These are phyloP conservation scores for Zaprionus davidi DNA, from an alignment of 1,140 invertebrate genomes.

Conservation along the genomic window DNA sequence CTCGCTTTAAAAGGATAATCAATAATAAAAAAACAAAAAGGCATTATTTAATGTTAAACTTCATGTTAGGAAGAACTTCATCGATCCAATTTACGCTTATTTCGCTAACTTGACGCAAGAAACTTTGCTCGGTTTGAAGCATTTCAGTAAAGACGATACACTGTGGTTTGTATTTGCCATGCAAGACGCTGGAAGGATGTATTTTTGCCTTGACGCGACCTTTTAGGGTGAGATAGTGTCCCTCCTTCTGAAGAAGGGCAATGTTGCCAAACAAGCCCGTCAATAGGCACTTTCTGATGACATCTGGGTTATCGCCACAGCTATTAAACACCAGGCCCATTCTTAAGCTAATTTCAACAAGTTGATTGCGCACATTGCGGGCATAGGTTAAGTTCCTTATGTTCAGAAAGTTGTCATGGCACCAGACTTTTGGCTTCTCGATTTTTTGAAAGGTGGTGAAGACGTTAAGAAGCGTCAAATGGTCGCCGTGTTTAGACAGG, in stretches of 20 bases:
- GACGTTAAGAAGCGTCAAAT: conserved; percentile 96
- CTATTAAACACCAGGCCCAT: conserved; percentile 88
- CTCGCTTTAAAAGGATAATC: too few species aligned
- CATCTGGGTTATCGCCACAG: conserved; percentile 90
- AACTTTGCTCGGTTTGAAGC: conserved; percentile 93
- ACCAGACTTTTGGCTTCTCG: conserved; percentile 93
- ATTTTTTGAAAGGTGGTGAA: conserved; percentile 91
- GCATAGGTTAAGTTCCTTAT: conserved; percentile 93
- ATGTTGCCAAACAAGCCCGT: conserved; percentile 95
- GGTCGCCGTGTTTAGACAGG: conserved; percentile 94
- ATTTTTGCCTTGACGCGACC: conserved; percentile 71
- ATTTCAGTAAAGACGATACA: conserved; percentile 96
- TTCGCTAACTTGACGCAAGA: conserved; percentile 90
- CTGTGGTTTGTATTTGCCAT: conserved; percentile 87
- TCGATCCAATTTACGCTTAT: conserved; percentile 91
- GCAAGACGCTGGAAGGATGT: conserved; percentile 82
- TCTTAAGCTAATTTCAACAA: conserved; percentile 90
- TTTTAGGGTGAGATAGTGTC: conserved; percentile 89
- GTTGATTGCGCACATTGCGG: conserved; percentile 92
- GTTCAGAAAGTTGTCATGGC: conserved; percentile 95
- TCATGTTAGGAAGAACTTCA: conserved; percentile 85
- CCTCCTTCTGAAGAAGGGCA: conserved; percentile 92
- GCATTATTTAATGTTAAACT: conserved; percentile 12
- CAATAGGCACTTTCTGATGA: conserved; percentile 91
- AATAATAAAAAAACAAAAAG: too few species aligned